Evolutionary conservation across 2,113 vertebrate genomes (phyloP).

Genomic region (Fregetta grallaria): DNA sequence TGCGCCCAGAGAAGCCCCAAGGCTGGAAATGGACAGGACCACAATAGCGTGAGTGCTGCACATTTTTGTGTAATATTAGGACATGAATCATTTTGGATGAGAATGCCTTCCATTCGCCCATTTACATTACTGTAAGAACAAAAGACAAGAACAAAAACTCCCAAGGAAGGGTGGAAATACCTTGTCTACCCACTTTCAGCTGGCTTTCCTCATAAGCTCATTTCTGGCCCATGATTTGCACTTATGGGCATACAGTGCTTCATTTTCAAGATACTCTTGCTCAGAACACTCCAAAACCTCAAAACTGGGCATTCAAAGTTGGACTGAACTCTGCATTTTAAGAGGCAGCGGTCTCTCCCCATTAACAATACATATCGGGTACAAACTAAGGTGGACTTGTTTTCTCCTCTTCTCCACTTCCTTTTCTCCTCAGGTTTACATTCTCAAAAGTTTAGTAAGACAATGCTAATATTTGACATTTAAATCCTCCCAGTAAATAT

Average conservation of each 20-base stretch:
- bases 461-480: neutral
- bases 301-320: neutral
- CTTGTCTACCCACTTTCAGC: neutral
- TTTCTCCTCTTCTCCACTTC: neutral
- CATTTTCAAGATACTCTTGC: neutral
- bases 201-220: neutral
- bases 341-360: neutral
- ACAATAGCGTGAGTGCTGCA: rapidly evolving
- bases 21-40: neutral
- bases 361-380: rapidly evolving
- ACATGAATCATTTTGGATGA: neutral
- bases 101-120: neutral
- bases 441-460: neutral
- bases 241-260: neutral
- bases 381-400: neutral
- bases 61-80: neutral
- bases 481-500: neutral
- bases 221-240: neutral
- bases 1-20: neutral
- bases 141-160: neutral
- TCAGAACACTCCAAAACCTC: neutral
- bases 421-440: neutral
- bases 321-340: neutral
- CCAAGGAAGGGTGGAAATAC: neutral
- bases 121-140: neutral